phyloP scores from a whole-genome alignment of 2,797 vertebrate genomes.

The Sebastes iracundus region DNA sequence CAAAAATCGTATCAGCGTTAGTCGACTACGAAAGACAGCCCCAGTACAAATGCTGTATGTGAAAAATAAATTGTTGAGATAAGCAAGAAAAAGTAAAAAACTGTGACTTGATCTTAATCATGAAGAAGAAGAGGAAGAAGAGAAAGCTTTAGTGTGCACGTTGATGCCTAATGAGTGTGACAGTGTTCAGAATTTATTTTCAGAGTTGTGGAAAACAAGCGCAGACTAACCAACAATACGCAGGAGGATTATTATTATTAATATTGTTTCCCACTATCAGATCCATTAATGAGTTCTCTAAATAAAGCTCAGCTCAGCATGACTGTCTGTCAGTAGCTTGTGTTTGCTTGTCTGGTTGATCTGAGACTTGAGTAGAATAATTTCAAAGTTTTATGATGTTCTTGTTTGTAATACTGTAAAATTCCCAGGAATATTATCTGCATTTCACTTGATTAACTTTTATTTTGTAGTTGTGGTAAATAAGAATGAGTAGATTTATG shows the following conservation, averaged over 20 bases:
- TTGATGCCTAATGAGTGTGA: constrained; percentile 33
- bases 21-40: no score
- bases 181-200: constrained; percentile 40
- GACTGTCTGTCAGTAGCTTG: not conserved
- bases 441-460: constrained; percentile 19
- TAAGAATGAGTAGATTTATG: not conserved
- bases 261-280: constrained; percentile 16
- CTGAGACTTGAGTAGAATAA: not conserved
- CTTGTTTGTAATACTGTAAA: not conserved
- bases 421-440: constrained; percentile 3
- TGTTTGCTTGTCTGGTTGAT: not conserved
- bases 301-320: constrained; percentile 16
- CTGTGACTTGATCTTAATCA: not conserved
- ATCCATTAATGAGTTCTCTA: constrained; percentile 49
- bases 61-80: not conserved
- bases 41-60: not conserved
- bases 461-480: constrained; percentile 15
- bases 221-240: constrained; percentile 22
- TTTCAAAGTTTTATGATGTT: not conserved
- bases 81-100: not conserved
- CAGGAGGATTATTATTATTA: constrained; percentile 19
- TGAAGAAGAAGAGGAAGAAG: not conserved
- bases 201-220: constrained; percentile 17
- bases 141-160: not conserved
- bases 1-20: no score